phyloP scores from a whole-genome alignment of 53 echinoderm and acorn worm genomes.

The Glandiceps talaboti region DNA sequence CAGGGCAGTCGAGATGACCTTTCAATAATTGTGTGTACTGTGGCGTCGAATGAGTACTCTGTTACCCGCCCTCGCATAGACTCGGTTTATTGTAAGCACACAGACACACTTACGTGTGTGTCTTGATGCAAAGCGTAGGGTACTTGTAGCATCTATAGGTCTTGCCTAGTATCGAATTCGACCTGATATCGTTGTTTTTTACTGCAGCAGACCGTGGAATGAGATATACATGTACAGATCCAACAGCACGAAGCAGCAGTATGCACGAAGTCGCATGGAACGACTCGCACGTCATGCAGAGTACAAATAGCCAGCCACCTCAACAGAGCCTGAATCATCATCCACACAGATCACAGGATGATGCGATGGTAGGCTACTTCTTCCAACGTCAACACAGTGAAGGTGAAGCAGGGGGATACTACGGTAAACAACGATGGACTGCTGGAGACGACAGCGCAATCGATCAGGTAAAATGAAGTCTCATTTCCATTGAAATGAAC shows the following conservation, averaged over 20 bases:
- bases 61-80: neutral
- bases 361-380: constrained; percentile 89
- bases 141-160: too few species aligned
- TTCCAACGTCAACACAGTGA: constrained; percentile 73
- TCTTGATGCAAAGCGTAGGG: neutral
- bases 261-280: neutral
- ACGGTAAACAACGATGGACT: constrained; percentile 78
- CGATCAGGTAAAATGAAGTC: constrained; percentile 62
- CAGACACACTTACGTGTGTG: neutral
- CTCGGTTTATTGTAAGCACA: too few species aligned
- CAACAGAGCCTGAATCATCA: neutral
- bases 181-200: too few species aligned
- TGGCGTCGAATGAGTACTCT: neutral
- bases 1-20: neutral
- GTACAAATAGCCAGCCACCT: neutral
- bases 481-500: too few species aligned
- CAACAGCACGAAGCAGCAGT: neutral
- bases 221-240: neutral
- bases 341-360: constrained; percentile 78
- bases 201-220: too few species aligned
- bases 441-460: constrained; percentile 88
- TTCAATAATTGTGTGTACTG: neutral
- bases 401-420: constrained; percentile 46
- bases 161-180: neutral
- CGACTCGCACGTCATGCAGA: neutral